phyloP scores from a whole-genome alignment of 2,113 vertebrate genomes.

The Mirounga angustirostris region DNA sequence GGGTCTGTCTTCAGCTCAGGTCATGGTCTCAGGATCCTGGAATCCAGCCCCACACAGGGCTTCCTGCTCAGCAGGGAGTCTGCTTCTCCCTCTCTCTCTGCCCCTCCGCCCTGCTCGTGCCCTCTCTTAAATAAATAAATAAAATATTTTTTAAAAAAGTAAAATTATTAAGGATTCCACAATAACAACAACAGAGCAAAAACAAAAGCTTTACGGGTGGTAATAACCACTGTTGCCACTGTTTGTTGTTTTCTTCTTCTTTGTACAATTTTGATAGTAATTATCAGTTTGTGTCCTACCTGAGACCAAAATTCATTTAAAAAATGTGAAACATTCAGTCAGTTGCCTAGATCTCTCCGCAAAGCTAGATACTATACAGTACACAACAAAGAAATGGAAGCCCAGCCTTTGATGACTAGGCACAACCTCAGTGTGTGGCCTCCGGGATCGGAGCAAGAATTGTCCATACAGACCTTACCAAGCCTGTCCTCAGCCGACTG shows the following conservation, averaged over 20 bases:
- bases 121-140: background rate
- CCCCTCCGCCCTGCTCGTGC: background rate
- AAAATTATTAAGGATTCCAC: constrained; percentile 34
- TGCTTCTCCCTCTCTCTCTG: background rate
- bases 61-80: background rate
- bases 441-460: background rate
- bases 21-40: background rate
- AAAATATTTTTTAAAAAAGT: background rate
- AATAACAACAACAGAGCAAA: background rate
- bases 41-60: too few relatives aligned
- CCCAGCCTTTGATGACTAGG: background rate
- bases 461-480: background rate
- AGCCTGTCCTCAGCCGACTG: background rate
- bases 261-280: constrained; percentile 12
- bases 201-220: background rate
- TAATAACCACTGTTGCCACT: background rate
- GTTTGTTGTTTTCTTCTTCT: constrained; percentile 34
- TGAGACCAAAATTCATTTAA: constrained; percentile 50
- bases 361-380: background rate
- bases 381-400: background rate
- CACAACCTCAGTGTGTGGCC: background rate
- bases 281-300: constrained; percentile 33
- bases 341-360: constrained; percentile 21
- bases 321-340: background rate
- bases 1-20: background rate